Percentiles rank a stretch among this genome's conserved stretches.
Evolutionary conservation across 2,113 vertebrate genomes (phyloP).

Genomic region (Balaeniceps rex): DNA sequence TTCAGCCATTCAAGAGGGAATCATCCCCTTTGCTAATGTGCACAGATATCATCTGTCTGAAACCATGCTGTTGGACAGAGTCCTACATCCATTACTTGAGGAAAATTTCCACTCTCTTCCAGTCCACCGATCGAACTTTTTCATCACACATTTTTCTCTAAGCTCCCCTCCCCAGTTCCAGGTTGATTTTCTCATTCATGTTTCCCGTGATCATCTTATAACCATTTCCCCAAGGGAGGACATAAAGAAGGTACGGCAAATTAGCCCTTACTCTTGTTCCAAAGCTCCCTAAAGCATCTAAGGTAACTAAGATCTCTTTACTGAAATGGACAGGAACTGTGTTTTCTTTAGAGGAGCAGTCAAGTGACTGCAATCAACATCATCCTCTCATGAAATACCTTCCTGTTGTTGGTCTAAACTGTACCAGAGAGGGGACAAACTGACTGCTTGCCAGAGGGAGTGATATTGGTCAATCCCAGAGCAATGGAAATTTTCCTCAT

Average conservation of each 20-base stretch:
- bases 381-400: neutral
- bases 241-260: neutral
- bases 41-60: neutral
- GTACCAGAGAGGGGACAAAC: neutral
- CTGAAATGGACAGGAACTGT: neutral
- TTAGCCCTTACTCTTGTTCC: neutral
- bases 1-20: neutral
- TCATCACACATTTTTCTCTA: neutral
- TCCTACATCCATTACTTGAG: neutral
- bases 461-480: neutral
- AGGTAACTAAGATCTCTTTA: neutral
- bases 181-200: neutral
- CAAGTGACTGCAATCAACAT: neutral
- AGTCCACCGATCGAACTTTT: neutral
- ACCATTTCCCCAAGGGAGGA: neutral
- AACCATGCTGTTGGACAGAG: neutral
- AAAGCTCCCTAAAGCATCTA: neutral
- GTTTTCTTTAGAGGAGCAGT: neutral
- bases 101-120: neutral
- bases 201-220: neutral
- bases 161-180: neutral
- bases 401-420: neutral
- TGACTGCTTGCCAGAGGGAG: neutral
- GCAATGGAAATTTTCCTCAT: constrained; percentile 40
- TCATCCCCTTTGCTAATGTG: neutral